Conservation (phyloP, 1,140 invertebrate genomes). For the Muscidifurax raptorellus region DNA sequence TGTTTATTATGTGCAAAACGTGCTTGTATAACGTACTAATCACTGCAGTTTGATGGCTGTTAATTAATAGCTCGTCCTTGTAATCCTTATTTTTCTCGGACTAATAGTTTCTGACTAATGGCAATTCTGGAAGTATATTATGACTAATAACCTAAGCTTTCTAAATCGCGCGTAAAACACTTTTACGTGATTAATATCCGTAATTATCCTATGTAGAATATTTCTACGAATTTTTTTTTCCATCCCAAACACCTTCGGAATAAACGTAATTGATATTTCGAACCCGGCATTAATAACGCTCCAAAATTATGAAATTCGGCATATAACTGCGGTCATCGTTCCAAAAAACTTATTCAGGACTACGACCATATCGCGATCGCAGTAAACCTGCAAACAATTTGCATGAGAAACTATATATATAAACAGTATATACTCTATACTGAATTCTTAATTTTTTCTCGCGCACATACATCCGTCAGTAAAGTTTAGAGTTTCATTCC, state of each 20-base stretch:
- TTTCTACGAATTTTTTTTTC: background rate
- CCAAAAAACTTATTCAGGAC: too few relatives aligned
- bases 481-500: background rate
- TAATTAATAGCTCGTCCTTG: slow-evolving; percentile 3
- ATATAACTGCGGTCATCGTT: too few relatives aligned
- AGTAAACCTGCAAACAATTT: background rate
- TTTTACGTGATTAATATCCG: slow-evolving; percentile 1
- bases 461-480: background rate
- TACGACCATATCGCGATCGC: background rate
- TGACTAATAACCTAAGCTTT: slow-evolving; percentile 22
- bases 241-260: background rate
- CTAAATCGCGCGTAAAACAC: slow-evolving; percentile 5
- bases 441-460: background rate
- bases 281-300: background rate
- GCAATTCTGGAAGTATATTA: background rate
- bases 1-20: background rate
- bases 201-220: background rate
- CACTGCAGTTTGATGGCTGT: background rate
- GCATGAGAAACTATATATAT: slow-evolving; percentile 1
- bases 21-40: background rate
- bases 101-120: slow-evolving; percentile 22
- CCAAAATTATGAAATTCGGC: background rate
- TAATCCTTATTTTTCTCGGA: background rate
- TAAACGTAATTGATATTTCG: background rate
- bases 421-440: background rate